Base-by-base conservation (phyloP, 2,113 vertebrate species). In the Rynchops niger region DNA sequence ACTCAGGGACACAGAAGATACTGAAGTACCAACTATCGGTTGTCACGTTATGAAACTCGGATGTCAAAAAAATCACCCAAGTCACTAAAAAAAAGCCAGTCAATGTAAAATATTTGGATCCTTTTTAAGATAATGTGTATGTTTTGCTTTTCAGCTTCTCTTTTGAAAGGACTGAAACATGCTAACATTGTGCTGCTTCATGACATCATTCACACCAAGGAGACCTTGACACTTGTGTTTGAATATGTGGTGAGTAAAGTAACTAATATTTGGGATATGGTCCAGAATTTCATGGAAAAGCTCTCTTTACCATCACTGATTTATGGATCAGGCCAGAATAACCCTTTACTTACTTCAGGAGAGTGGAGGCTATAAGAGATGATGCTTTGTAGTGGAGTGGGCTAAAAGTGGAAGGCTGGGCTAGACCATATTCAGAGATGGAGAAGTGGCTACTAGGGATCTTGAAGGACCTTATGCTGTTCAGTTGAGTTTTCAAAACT, bases 141-240 rank as follows among this genome's bases (percentile, higher is more conserved):
- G 43, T 82, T 97, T 96, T 98, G 13, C 97, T 96, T 98, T 97
- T 52, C 98, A 99, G 99, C 99, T 13, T 99, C 99, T 97, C 99
- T 99, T 76, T 97, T 99, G 97, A 99, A 99, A 98, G 99, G 99
- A 97, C 96, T 99, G 94, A 99, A 99, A 95, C 99, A 99, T 42
- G 93, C 99, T n/a, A 99, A 99, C 96, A 99, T 99, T 30, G 99
- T 99, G 91, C 98, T 99, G 92, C 99, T 99, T 94, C 99, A 99
- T 97, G 99, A 99, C 97, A 99, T 99, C 98, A 99, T 99, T 97
- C 99, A 99, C 96, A 99, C 99, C 90, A 99, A 99, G 98, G 99
- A 99, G 95, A 99, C 99, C 2, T 98, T 99, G 98, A 99, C 99
- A 20, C 99, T 99, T 92, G 99, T 99, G 91, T 99, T 99, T 92